phyloP scores from a whole-genome alignment of 2,888 invertebrate species.

The Drosophila meridionalis region DNA sequence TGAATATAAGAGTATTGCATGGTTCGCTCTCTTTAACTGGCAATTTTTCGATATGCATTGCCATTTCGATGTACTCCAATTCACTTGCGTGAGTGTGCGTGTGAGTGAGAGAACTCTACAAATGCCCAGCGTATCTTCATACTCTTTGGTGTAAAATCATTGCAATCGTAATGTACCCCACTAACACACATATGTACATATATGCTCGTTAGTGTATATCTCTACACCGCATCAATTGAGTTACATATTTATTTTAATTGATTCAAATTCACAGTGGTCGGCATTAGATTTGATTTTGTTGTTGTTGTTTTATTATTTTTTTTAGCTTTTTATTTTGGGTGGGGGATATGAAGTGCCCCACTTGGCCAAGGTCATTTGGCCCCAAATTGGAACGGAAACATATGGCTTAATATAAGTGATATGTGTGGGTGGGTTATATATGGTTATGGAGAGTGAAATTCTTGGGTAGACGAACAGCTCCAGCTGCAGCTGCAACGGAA shows the following conservation, averaged over 20 bases:
- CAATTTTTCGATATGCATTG: not conserved
- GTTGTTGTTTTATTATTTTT: not conserved
- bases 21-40: not conserved
- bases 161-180: not conserved
- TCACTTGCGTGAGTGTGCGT: not conserved
- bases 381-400: conserved; percentile 50
- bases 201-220: conserved; percentile 4
- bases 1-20: not conserved
- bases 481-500: conserved; percentile 27
- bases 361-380: conserved; percentile 49
- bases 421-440: not conserved
- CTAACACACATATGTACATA: not conserved
- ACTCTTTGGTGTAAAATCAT: not conserved
- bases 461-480: conserved; percentile 22
- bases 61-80: not conserved
- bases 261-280: conserved; percentile 41
- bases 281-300: conserved; percentile 16
- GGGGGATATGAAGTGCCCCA: conserved; percentile 15
- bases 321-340: not conserved
- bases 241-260: conserved; percentile 44
- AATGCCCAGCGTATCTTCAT: not conserved
- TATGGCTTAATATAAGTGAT: conserved; percentile 34
- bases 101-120: not conserved
- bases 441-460: conserved; percentile 1
- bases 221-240: conserved; percentile 34